Conservation (phyloP, 2,888 invertebrate genomes). For the Branchipolynoe longqiensis region DNA sequence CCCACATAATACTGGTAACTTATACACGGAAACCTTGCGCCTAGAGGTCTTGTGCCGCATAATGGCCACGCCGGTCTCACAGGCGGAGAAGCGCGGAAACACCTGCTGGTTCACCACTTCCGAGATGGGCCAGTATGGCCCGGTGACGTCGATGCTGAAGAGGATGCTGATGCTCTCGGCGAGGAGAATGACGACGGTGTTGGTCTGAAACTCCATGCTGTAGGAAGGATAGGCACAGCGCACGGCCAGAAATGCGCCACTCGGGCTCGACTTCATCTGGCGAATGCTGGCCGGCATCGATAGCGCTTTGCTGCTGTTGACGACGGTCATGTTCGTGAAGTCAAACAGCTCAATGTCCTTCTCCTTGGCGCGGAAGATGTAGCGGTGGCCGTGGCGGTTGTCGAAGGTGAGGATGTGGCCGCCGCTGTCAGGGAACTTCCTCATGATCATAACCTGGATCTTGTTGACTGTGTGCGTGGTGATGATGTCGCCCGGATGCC, state of each 20-base stretch:
- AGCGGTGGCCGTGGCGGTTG: slow-evolving; percentile 69
- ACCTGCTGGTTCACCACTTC: slow-evolving; percentile 75
- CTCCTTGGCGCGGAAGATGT: slow-evolving; percentile 66
- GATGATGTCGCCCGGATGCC: slow-evolving; percentile 67
- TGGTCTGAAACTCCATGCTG: slow-evolving; percentile 70
- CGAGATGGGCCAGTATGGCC: slow-evolving; percentile 74
- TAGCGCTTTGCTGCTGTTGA: slow-evolving; percentile 58
- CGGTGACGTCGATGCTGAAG: slow-evolving; percentile 70
- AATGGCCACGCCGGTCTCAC: slow-evolving; percentile 72
- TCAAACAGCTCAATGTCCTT: slow-evolving; percentile 69
- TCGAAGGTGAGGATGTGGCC: slow-evolving; percentile 71
- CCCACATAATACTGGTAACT: slow-evolving; percentile 69
- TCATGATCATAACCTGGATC: slow-evolving; percentile 45
- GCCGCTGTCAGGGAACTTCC: slow-evolving; percentile 65
- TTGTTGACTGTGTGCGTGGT: slow-evolving; percentile 46
- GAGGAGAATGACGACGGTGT: slow-evolving; percentile 70
- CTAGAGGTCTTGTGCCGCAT: slow-evolving; percentile 72
- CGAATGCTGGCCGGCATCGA: slow-evolving; percentile 70
- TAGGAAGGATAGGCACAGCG: slow-evolving; percentile 72
- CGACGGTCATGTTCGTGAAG: slow-evolving; percentile 49
- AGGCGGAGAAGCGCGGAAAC: slow-evolving; percentile 73
- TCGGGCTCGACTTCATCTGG: slow-evolving; percentile 72
- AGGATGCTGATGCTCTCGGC: slow-evolving; percentile 68
- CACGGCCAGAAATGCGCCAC: slow-evolving; percentile 71
- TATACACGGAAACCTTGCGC: slow-evolving; percentile 72